Base-by-base conservation (phyloP, 2,797 vertebrate genomes). In the Pygocentrus nattereri region DNA sequence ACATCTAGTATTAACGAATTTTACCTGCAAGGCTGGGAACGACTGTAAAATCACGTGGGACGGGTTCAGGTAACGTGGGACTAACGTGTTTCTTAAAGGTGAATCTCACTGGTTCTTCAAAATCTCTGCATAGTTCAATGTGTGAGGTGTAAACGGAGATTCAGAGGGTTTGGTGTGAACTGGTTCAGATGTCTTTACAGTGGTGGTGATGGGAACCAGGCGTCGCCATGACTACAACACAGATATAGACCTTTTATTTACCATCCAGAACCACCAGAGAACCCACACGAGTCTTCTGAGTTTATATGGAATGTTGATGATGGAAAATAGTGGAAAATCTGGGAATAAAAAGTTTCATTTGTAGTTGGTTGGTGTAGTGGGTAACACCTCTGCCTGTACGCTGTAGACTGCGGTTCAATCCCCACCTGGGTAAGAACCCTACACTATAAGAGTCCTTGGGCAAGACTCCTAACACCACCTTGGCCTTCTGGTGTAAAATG, bases 1-100 rank as follows among this genome's bases (percentile, higher is more conserved):
- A 88, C 69, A 74, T 80, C 65, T 72, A 83, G 78, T 74, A 70
- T 83, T 81, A 84, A 83, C 81, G 81, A 74, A 82, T 77, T 61
- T 74, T 82, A 86, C 74, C 71, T 67, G 54, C 68, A 70, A 31
- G 52, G 70, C 68, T 58, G 82, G 41, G 81, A 59, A 88, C 62
- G 90, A 92, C 12, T 44, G 38, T 38, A 38, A 38, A 38, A 38
- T 8, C 38, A 38, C 8, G 8, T 38, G 0, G 38, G 38, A 38
- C 38, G 38, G 38, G 38, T 5, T 44, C 7, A 44, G 41, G 41
- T 11, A 44, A 44, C 2, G 41, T 11, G 8, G 41, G 41, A 2
- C 8, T 38, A 5, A 38, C 38, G 38, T 38, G 8, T 38, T n/a
- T n/a, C n/a, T n/a, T n/a, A n/a, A n/a, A n/a, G n/a, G n/a, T n/a